phyloP scores from a whole-genome alignment of 2,797 vertebrate species.

The Pangasius larnaudii region DNA sequence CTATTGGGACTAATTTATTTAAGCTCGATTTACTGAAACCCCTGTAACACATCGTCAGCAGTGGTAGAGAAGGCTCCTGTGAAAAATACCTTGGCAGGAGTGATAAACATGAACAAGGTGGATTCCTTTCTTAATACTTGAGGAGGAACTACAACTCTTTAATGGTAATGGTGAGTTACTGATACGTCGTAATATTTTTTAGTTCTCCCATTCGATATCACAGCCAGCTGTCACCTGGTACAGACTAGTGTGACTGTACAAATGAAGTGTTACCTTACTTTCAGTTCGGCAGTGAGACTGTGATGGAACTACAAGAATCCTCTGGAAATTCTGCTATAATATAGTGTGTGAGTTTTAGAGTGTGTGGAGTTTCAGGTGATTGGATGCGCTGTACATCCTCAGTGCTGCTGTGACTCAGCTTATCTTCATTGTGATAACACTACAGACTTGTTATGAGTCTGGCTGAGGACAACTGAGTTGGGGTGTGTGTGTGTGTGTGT shows the following conservation, averaged over 20 bases:
- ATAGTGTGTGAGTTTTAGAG: not conserved
- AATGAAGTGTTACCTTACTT: not conserved
- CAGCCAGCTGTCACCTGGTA: not conserved
- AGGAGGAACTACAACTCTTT: not conserved
- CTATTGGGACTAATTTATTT: not conserved
- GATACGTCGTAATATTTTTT: not conserved
- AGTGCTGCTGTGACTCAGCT: not conserved
- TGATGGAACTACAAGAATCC: not conserved
- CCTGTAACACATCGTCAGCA: not conserved
- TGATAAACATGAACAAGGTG: not conserved
- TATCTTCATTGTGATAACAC: slow-evolving; percentile 4
- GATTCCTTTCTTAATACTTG: too few relatives aligned
- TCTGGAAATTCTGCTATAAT: not conserved
- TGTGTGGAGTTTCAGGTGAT: not conserved
- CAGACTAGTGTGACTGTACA: not conserved
- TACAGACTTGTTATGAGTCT: slow-evolving; percentile 16
- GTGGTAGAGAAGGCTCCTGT: not conserved
- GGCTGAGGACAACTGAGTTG: not conserved
- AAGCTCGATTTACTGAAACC: not conserved
- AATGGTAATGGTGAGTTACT: not conserved
- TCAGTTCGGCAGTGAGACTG: not conserved
- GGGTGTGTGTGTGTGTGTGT: not conserved
- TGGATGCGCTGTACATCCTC: not conserved
- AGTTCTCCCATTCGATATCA: not conserved
- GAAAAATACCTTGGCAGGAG: too few relatives aligned